phyloP scores from a whole-genome alignment of 1,140 invertebrate species.

The Drosophila repletoides region DNA sequence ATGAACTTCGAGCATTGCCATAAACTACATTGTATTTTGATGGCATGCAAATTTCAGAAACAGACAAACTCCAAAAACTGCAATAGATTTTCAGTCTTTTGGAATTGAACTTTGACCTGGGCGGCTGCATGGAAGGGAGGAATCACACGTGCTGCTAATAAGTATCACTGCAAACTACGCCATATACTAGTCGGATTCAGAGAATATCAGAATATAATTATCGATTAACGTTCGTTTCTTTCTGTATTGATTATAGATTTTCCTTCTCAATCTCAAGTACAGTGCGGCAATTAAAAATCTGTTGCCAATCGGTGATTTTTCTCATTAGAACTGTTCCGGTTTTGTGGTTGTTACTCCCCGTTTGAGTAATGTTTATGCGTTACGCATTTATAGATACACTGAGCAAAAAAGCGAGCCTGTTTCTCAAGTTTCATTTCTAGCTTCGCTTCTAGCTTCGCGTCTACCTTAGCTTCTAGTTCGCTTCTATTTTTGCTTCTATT shows the following conservation, averaged over 20 bases:
- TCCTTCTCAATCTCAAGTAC: slow-evolving; percentile 22
- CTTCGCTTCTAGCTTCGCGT: no score
- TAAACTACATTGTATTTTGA: slow-evolving; percentile 10
- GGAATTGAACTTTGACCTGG: slow-evolving; percentile 7
- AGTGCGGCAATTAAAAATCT: slow-evolving; percentile 14
- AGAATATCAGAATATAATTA: slow-evolving; percentile 29
- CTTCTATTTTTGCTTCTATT: no score
- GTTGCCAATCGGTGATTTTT: slow-evolving; percentile 11
- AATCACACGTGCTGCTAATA: slow-evolving; percentile 26
- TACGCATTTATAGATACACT: background rate
- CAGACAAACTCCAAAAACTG: background rate
- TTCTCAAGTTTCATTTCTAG: no score
- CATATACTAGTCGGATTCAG: background rate
- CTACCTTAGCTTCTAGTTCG: no score
- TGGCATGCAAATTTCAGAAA: slow-evolving; percentile 17
- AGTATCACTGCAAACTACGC: background rate
- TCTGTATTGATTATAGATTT: slow-evolving; percentile 25
- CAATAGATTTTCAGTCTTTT: background rate
- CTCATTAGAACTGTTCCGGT: slow-evolving; percentile 15
- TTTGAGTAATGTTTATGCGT: background rate
- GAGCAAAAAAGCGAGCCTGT: no score
- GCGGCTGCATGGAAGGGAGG: no score
- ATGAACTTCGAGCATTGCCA: slow-evolving; percentile 10
- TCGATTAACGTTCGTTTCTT: slow-evolving; percentile 3
- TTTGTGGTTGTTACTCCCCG: background rate